These are phyloP conservation scores for Drosophila peninsularis DNA, from an alignment of 2,888 invertebrate genomes.

Conservation along the genomic window DNA sequence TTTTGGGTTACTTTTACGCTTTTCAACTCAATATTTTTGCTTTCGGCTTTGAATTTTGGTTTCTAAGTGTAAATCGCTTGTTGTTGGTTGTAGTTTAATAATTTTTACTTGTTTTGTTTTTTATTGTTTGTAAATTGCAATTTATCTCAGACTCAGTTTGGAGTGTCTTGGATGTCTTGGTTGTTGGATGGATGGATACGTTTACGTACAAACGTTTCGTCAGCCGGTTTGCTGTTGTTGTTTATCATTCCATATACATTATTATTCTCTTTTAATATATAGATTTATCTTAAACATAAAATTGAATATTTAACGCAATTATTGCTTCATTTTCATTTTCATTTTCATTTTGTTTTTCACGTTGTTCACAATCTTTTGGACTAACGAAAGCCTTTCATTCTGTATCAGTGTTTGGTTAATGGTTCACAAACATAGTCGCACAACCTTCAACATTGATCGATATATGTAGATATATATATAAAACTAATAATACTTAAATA, in stretches of 20 bases:
- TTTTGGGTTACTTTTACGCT: slow-evolving; percentile 22
- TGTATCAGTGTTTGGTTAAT: slow-evolving; percentile 53
- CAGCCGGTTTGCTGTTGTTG: slow-evolving; percentile 50
- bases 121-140: slow-evolving; percentile 75
- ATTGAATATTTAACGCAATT: slow-evolving; percentile 70
- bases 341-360: slow-evolving; percentile 25
- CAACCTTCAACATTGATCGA: slow-evolving; percentile 73
- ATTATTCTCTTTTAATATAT: slow-evolving; percentile 21
- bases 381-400: slow-evolving; percentile 56
- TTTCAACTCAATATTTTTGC: slow-evolving; percentile 21
- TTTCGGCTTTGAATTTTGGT: slow-evolving; percentile 31
- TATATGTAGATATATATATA: slow-evolving; percentile 28
- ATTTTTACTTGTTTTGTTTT: slow-evolving; percentile 29
- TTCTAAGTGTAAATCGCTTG: slow-evolving; percentile 71
- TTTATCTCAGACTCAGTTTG: slow-evolving; percentile 79
- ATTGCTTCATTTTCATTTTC: slow-evolving; percentile 62
- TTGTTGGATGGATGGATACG: slow-evolving; percentile 82
- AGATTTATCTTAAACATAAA: slow-evolving; percentile 68
- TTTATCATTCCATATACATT: slow-evolving; percentile 15
- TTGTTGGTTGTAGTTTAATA: slow-evolving; percentile 44
- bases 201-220: slow-evolving; percentile 77
- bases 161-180: slow-evolving; percentile 73
- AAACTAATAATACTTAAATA: slow-evolving; percentile 41
- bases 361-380: slow-evolving; percentile 49
- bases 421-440: slow-evolving; percentile 75